These are phyloP conservation scores for Centrocercus urophasianus DNA, from an alignment of 2,113 vertebrate genomes.

Conservation along the genomic window DNA sequence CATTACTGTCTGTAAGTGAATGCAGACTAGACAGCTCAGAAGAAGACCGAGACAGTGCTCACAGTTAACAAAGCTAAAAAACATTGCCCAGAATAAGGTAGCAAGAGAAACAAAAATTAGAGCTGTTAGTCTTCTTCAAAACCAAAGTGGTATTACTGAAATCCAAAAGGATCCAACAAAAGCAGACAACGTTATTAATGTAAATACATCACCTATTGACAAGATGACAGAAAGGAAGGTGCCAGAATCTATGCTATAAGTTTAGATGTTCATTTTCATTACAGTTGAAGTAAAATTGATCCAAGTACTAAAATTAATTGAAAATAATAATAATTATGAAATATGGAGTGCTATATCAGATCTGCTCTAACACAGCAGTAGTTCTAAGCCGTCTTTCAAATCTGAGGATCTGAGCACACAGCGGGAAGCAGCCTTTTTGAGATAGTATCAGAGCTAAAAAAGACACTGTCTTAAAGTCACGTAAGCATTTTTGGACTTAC, in stretches of 20 bases:
- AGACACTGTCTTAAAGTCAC: neutral
- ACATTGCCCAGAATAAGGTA: accelerated
- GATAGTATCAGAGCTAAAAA: neutral
- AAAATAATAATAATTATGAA: neutral
- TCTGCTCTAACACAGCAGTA: neutral
- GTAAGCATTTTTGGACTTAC: accelerated
- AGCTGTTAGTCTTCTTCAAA: neutral
- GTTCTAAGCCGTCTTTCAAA: neutral
- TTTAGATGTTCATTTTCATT: neutral
- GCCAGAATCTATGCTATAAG: neutral
- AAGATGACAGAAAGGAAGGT: neutral
- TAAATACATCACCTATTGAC: neutral
- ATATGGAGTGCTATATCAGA: neutral
- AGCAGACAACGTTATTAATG: neutral
- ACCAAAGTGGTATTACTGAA: neutral
- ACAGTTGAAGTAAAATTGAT: neutral
- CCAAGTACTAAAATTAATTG: neutral
- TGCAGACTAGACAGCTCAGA: neutral
- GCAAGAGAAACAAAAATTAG: neutral
- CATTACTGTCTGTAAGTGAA: neutral
- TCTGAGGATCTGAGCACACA: neutral
- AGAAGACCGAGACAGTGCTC: neutral
- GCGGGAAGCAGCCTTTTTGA: neutral
- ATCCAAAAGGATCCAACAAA: neutral
- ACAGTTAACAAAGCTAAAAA: neutral